Evolutionary conservation across 2,797 vertebrate genomes (phyloP).

Genomic region (Spinibarbus caldwelli): DNA sequence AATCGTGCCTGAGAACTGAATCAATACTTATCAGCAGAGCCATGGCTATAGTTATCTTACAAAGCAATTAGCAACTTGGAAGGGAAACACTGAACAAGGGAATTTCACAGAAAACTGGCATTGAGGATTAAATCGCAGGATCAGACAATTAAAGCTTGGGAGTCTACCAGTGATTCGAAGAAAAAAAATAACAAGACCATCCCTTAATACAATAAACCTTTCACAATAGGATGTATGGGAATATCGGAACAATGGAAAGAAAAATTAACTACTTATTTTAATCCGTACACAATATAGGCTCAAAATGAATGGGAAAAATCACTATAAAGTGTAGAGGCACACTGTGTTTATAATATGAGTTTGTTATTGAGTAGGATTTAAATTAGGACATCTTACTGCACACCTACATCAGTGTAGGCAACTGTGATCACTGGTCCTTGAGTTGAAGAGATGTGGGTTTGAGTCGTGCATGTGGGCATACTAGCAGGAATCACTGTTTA

Average conservation of each 20-base stretch:
- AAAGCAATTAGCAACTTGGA: conserved; percentile 49
- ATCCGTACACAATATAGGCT: not conserved
- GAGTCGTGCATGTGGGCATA: conserved; percentile 66
- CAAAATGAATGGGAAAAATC: not conserved
- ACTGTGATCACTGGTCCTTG: conserved; percentile 49
- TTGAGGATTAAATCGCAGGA: not conserved
- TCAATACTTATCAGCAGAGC: conserved; percentile 61
- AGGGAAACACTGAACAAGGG: conserved; percentile 30
- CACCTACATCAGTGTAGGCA: conserved; percentile 56
- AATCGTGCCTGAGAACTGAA: conserved; percentile 60
- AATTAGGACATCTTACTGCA: conserved; percentile 27
- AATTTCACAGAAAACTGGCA: conserved; percentile 19
- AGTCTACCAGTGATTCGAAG: not conserved
- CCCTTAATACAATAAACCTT: not conserved
- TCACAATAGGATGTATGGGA: not conserved
- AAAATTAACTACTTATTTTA: not conserved
- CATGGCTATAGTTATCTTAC: conserved; percentile 44
- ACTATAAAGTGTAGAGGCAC: not conserved
- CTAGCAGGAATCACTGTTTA: conserved; percentile 55
- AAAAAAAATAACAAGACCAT: not conserved
- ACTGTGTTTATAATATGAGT: not conserved
- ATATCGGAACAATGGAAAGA: not conserved
- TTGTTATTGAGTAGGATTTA: not conserved
- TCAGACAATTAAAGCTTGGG: not conserved
- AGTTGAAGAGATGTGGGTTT: conserved; percentile 65